Base-by-base conservation (phyloP, 2,888 invertebrate genomes). In the Synergus laeviventris region DNA sequence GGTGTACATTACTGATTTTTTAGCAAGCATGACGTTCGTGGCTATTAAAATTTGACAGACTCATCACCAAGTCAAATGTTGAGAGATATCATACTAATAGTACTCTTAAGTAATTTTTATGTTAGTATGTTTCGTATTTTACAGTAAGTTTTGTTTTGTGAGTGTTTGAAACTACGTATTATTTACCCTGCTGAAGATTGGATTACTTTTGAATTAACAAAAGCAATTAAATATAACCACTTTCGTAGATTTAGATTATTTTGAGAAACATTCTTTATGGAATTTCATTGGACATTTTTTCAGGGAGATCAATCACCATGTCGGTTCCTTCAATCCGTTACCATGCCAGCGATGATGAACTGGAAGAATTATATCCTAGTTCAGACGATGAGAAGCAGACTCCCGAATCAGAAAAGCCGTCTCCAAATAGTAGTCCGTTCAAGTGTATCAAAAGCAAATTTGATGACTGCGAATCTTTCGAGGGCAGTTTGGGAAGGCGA, bases 291-390 rank as follows among this genome's bases (percentile, higher is more conserved):
- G 54, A 62, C 62, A 78, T 49, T 74, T 76, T 73, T 73, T 62
- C 3, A 92, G 92, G 91, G 78, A 92, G 91, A 86, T 86, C 91
- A 31, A 90, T 91, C 49, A 87, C 91, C 7, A 91, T 91, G 59
- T 92, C 92, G 1, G 91, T 91, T 24, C 92, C 92, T 76, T 92
- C 94, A 9, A 94, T 95, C 84, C 94, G 94, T 86, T 96, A 95
- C 86, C 95, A 95, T 91, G 94, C 95, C n/a, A 95, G 94, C 84
- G 95, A 94, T 86, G 95, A 95, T 85, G 94, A 95, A 89, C 88
- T 95, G 75, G 95, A 95, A 85, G 95, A 95, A 86, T 87, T 95
- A 14, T 94, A 92, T 85, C 92, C 93, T 74, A 93, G 92, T 66
- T 87, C 88, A n/a, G 91, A 91, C 24, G 94, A 94, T 86, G 94